Evolutionary conservation across 2,888 invertebrate genomes (phyloP).

Genomic region (Bembecia ichneumoniformis): DNA sequence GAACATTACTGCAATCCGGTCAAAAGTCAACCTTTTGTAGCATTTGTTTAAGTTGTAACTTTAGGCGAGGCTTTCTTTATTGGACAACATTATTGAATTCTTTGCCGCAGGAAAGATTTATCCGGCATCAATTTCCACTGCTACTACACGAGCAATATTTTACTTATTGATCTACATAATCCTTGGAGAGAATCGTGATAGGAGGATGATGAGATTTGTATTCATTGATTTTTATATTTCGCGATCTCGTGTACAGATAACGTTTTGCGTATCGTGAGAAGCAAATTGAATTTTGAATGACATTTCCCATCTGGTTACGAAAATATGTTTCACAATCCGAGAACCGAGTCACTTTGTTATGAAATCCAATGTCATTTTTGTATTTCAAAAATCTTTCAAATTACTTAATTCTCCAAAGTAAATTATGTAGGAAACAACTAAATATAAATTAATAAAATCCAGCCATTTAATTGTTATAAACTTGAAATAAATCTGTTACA

Average conservation of each 20-base stretch:
- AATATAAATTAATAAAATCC: too few species aligned
- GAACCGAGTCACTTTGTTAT: too few species aligned
- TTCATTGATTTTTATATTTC: background rate
- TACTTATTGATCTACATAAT: conserved; percentile 43
- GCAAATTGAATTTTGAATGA: background rate
- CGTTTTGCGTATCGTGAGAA: background rate
- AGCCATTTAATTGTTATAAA: too few species aligned
- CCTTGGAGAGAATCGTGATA: conserved; percentile 20
- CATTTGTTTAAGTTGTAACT: conserved; percentile 15
- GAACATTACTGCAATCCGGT: background rate
- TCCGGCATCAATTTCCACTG: conserved; percentile 30
- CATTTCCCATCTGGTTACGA: background rate
- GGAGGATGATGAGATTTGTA: background rate
- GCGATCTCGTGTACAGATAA: background rate
- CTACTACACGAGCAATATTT: conserved; percentile 30
- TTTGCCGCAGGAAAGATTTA: conserved; percentile 21
- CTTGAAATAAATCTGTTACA: too few species aligned
- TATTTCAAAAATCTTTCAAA: too few species aligned
- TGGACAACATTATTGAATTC: conserved; percentile 45
- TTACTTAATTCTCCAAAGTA: too few species aligned
- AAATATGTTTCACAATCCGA: too few species aligned
- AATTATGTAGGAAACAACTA: too few species aligned
- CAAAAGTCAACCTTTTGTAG: conserved; percentile 1
- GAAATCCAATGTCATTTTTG: too few species aligned
- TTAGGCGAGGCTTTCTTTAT: conserved; percentile 25